Evolutionary conservation across 1,140 invertebrate species (phyloP), one percentile per base, ranked within the genome.

Genomic region (Oryzaephilus surinamensis): DNA sequence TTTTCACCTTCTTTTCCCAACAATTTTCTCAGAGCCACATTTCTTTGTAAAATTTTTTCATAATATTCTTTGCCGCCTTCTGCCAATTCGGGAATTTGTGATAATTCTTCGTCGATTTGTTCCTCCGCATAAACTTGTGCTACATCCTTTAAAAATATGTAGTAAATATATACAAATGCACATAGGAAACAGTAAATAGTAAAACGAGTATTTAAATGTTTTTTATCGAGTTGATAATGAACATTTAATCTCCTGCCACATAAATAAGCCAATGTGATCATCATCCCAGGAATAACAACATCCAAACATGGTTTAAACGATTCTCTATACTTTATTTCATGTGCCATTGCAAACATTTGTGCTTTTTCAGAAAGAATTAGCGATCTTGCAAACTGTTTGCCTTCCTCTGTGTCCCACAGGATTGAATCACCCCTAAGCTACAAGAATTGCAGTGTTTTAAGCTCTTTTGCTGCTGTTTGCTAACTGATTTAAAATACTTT

Each of bases 51-150:
- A 7, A 76, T 57, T 62, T 86, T 84, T 18, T 71, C 66, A 58
- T 87, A 90, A 62, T 72, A 88, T 54, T 81, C 75, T 20, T 77
- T 65, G 6, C 83, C 85, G 21, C 81, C 81, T 55, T 76, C 64
- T 5, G 77, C 60, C 59, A 79, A 86, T 18, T 73, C 66, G 14
- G 62, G 55, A 16, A 73, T 74, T 30, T 81, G 48, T 13, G 64
- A 67, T 7, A 87, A 55, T 35, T 64, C 55, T 41, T 72, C 61
- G 58, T 88, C 84, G 20, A 72, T 65, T 7, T 63, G 40, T 11
- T 61, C 62, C 51, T 88, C 84, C 50, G 64, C 74, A 32, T 65
- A 42, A 18, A 73, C 64, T 52, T 74, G 70, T 14, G 72, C 68
- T 26, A 58, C 60, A 60, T 86, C 81, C 50, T 74, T 78, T 20